These are phyloP conservation scores for Heliconius eleuchia DNA, from an alignment of 1,140 invertebrate genomes.

Conservation along the genomic window DNA sequence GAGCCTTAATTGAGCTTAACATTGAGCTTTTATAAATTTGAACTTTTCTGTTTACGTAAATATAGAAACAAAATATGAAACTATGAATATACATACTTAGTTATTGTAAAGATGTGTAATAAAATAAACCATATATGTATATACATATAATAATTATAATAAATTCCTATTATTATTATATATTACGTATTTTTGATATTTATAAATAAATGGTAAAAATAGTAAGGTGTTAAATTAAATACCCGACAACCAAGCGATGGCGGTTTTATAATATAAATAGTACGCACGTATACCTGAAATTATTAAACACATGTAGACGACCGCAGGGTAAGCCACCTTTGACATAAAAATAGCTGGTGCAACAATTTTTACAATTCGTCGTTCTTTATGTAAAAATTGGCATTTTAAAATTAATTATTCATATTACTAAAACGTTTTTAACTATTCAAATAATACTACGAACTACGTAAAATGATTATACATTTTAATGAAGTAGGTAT, in stretches of 20 bases:
- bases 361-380: constrained; percentile 4
- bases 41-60: too few relatives aligned
- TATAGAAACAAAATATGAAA: too few relatives aligned
- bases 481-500: neutral
- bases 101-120: too few relatives aligned
- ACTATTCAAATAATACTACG: neutral
- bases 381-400: neutral
- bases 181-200: too few relatives aligned
- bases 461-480: neutral
- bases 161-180: too few relatives aligned
- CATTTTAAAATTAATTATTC: neutral
- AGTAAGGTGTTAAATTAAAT: constrained; percentile 16
- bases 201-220: neutral
- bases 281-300: constrained; percentile 6
- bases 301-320: constrained; percentile 29
- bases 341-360: constrained; percentile 6
- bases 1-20: too few relatives aligned
- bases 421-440: neutral
- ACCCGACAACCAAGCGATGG: constrained; percentile 10
- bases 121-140: too few relatives aligned
- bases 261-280: constrained; percentile 21
- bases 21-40: too few relatives aligned
- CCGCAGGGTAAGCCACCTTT: constrained; percentile 24
- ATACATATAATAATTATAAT: too few relatives aligned
- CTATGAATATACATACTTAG: too few relatives aligned